Conservation (phyloP, 2,888 invertebrate species). For the Hyposoter didymator region DNA sequence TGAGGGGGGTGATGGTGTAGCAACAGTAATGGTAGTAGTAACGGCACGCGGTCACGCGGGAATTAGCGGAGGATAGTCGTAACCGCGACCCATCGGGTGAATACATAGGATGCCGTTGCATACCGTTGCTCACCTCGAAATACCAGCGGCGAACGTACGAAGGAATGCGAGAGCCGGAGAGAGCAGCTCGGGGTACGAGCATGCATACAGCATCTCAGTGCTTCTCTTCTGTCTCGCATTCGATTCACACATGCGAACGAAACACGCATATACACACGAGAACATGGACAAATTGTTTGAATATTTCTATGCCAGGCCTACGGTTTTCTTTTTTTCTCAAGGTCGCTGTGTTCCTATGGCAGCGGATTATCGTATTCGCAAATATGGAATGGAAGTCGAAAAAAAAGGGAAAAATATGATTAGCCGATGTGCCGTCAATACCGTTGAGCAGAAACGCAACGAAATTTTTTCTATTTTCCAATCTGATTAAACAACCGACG, state of each 20-base stretch:
- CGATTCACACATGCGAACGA: not conserved
- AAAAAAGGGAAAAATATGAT: not conserved
- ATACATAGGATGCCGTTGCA: constrained; percentile 82
- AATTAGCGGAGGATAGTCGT: constrained; percentile 79
- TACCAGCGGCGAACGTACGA: constrained; percentile 80
- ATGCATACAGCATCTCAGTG: not conserved
- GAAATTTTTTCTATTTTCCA: not conserved
- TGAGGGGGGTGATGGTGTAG: not conserved
- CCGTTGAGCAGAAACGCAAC: not conserved
- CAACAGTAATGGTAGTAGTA: constrained; percentile 39
- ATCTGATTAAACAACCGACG: not conserved
- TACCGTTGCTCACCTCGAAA: constrained; percentile 82
- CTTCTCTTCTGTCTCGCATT: not conserved
- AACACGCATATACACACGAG: not conserved
- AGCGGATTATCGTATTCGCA: not conserved
- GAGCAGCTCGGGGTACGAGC: not conserved
- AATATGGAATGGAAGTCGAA: not conserved
- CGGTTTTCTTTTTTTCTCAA: constrained; percentile 21
- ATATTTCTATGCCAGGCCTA: not conserved
- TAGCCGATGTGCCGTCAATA: not conserved
- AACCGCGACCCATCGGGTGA: constrained; percentile 81
- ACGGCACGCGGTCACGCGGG: constrained; percentile 72
- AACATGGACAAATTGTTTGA: constrained; percentile 14
- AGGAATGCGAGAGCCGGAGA: constrained; percentile 73
- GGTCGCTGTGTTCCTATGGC: not conserved